These are phyloP conservation scores for Scolopax bukidnonensis DNA, from an alignment of 2,797 vertebrate genomes.

Conservation along the genomic window DNA sequence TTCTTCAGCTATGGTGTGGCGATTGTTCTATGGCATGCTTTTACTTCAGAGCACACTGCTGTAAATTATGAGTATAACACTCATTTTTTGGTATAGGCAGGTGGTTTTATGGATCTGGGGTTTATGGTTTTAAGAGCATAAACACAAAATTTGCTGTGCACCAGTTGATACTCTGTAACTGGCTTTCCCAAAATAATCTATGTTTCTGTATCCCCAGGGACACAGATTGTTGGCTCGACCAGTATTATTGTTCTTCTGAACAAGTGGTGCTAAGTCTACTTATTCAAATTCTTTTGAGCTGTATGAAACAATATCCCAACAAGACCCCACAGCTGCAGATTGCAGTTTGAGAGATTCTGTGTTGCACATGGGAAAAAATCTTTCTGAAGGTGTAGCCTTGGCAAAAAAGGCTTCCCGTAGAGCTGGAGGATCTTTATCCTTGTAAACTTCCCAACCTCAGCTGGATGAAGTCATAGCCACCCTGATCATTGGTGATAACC, in stretches of 20 bases:
- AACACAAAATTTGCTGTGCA: background rate
- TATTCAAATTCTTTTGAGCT: background rate
- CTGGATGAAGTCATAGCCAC: background rate
- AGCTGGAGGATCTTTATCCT: background rate
- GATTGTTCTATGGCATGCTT: background rate
- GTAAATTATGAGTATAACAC: background rate
- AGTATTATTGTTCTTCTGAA: background rate
- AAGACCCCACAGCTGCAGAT: background rate
- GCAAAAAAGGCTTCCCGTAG: background rate
- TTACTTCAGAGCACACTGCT: background rate
- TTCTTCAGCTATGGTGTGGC: background rate
- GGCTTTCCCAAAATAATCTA: background rate
- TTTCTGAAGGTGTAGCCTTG: background rate
- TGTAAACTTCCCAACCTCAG: background rate
- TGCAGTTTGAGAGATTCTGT: background rate
- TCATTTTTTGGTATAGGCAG: background rate
- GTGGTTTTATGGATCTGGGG: background rate
- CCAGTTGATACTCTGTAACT: background rate
- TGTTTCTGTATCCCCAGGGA: background rate
- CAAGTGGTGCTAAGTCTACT: background rate
- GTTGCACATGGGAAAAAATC: background rate
- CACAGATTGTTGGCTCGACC: background rate
- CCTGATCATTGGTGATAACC: background rate
- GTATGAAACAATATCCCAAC: no score
- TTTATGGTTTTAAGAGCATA: background rate